Percentiles rank a stretch among this genome's conserved stretches.
Evolutionary conservation across 1,140 invertebrate species (phyloP).

Genomic region (Drosophila nasuta): DNA sequence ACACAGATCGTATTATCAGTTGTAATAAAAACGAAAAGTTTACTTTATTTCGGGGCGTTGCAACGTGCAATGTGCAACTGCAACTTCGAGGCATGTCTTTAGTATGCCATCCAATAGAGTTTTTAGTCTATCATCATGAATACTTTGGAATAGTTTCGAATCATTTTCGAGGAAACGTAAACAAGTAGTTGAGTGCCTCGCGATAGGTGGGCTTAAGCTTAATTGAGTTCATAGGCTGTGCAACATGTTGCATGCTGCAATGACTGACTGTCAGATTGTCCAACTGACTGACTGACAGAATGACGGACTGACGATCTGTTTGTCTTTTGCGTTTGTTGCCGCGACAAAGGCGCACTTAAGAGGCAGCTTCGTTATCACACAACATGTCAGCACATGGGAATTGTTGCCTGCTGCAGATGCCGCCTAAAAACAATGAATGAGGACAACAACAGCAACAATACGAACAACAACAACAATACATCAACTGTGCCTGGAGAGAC

Average conservation of each 20-base stretch:
- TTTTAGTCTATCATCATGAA: slow-evolving; percentile 42
- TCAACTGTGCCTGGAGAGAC: slow-evolving; percentile 55
- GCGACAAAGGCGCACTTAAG: slow-evolving; percentile 60
- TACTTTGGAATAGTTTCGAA: slow-evolving; percentile 38
- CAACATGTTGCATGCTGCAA: slow-evolving; percentile 37
- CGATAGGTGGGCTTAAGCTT: slow-evolving; percentile 38
- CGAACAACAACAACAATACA: slow-evolving; percentile 53
- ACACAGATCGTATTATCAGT: slow-evolving; percentile 70
- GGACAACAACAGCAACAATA: slow-evolving; percentile 38
- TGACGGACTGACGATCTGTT: background rate
- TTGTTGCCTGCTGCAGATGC: slow-evolving; percentile 58
- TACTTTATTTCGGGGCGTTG: slow-evolving; percentile 30
- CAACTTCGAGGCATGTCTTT: slow-evolving; percentile 22
- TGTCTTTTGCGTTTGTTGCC: slow-evolving; percentile 1
- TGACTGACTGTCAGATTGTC: background rate
- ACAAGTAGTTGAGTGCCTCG: slow-evolving; percentile 44
- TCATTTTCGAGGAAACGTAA: slow-evolving; percentile 38
- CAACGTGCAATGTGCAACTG: slow-evolving; percentile 3
- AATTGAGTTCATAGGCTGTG: slow-evolving; percentile 76
- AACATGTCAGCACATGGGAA: slow-evolving; percentile 81
- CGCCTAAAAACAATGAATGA: slow-evolving; percentile 72
- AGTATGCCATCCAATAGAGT: background rate
- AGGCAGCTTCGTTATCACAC: slow-evolving; percentile 75
- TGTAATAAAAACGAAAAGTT: slow-evolving; percentile 57
- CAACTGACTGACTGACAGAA: too few species aligned